Evolutionary conservation across 2,888 invertebrate species (phyloP).

Genomic region (Drosophila macrospina): DNA sequence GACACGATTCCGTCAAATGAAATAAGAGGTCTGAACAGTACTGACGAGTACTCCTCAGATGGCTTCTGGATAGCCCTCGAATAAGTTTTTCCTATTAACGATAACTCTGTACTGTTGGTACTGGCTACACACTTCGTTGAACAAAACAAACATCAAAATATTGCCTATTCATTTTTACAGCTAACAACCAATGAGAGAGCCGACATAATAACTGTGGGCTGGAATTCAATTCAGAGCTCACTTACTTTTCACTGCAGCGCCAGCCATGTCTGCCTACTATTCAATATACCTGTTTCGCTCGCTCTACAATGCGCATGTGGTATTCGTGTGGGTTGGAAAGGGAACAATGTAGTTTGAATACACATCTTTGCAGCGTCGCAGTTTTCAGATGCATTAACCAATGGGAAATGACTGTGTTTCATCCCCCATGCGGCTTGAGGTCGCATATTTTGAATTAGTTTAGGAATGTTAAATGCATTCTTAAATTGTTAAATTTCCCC

Average conservation of each 20-base stretch:
- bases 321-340: constrained; percentile 21
- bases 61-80: constrained; percentile 86
- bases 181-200: constrained; percentile 54
- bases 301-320: neutral
- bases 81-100: constrained; percentile 85
- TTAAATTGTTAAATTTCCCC: constrained; percentile 69
- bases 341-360: constrained; percentile 24
- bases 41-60: constrained; percentile 86
- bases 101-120: constrained; percentile 79
- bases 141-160: constrained; percentile 77
- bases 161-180: constrained; percentile 73
- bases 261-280: constrained; percentile 43
- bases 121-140: constrained; percentile 78
- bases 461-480: constrained; percentile 60
- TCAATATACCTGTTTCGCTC: constrained; percentile 42
- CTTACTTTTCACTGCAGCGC: constrained; percentile 33
- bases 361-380: constrained; percentile 31
- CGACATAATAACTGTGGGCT: constrained; percentile 47
- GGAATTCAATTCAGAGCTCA: constrained; percentile 37
- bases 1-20: constrained; percentile 86
- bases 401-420: constrained; percentile 45
- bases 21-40: constrained; percentile 86
- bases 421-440: constrained; percentile 51
- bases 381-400: constrained; percentile 43
- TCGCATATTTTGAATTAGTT: constrained; percentile 57